Conservation (phyloP, 2,888 invertebrate genomes). For the Luffia ferchaultella region DNA sequence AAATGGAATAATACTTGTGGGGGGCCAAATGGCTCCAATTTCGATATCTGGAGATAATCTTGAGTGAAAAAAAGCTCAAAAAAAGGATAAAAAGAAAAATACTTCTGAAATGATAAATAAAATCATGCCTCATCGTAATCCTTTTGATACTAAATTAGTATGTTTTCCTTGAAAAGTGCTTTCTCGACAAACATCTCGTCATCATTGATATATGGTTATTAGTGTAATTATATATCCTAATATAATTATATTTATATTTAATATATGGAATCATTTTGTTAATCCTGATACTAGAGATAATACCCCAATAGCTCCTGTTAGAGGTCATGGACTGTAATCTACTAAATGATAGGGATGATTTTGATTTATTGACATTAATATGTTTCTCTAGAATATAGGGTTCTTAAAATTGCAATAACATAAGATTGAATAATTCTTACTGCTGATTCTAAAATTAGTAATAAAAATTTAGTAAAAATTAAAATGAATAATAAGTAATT, state of each 20-base stretch:
- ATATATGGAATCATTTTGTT: constrained; percentile 70
- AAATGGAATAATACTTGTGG: constrained; percentile 67
- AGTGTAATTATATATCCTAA: constrained; percentile 50
- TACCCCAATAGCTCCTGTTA: constrained; percentile 66
- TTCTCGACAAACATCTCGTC: constrained; percentile 75
- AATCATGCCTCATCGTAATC: constrained; percentile 75
- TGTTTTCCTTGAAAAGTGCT: constrained; percentile 72
- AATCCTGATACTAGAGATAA: constrained; percentile 64
- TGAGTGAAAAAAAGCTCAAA: constrained; percentile 67
- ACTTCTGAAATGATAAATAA: constrained; percentile 78
- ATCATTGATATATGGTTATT: constrained; percentile 71
- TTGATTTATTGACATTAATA: constrained; percentile 63
- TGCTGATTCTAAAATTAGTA: constrained; percentile 65
- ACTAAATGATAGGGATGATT: constrained; percentile 74
- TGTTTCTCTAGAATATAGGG: constrained; percentile 73
- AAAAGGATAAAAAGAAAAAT: constrained; percentile 68
- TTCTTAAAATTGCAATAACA: constrained; percentile 71
- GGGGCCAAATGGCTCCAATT: constrained; percentile 67
- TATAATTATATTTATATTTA: constrained; percentile 56
- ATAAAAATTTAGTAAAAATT: constrained; percentile 50
- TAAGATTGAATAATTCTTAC: constrained; percentile 73
- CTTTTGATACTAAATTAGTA: constrained; percentile 62
- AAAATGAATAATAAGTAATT: constrained; percentile 33
- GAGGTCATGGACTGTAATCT: constrained; percentile 71
- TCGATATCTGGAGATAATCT: constrained; percentile 42